Percentiles rank a stretch among this genome's conserved stretches.
Conservation (phyloP, 2,797 vertebrate species). For the Anguilla anguilla region DNA sequence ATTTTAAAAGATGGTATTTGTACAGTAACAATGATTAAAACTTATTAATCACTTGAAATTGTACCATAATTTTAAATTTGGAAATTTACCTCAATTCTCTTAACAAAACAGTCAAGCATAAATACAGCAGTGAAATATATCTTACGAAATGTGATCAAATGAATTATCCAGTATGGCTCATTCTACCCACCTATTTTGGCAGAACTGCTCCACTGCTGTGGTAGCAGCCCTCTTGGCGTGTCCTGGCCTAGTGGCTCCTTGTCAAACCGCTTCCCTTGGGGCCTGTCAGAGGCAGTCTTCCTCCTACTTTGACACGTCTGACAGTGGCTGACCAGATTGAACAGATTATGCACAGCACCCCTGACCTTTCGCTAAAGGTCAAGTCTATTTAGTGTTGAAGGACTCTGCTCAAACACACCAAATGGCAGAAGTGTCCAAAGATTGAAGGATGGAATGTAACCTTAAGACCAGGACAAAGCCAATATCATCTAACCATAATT, state of each 20-base stretch:
- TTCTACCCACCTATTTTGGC: background rate
- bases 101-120: background rate
- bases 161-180: background rate
- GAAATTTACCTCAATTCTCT: too few species aligned
- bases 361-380: constrained; percentile 47
- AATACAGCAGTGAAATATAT: background rate
- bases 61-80: too few species aligned
- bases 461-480: background rate
- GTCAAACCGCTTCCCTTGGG: constrained; percentile 41
- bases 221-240: constrained; percentile 27
- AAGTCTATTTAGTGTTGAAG: constrained; percentile 45
- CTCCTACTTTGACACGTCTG: constrained; percentile 38
- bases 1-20: background rate
- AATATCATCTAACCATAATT: background rate
- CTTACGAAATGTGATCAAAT: background rate
- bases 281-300: constrained; percentile 16
- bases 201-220: constrained; percentile 35
- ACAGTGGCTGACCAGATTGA: constrained; percentile 49
- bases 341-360: constrained; percentile 41
- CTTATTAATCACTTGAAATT: background rate
- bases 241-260: constrained; percentile 26
- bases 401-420: constrained; percentile 2
- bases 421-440: background rate
- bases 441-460: background rate
- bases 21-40: background rate